Evolutionary conservation across 2,888 invertebrate species (phyloP), one percentile per base, ranked within the genome.

Genomic region (Rotaria macrura): DNA sequence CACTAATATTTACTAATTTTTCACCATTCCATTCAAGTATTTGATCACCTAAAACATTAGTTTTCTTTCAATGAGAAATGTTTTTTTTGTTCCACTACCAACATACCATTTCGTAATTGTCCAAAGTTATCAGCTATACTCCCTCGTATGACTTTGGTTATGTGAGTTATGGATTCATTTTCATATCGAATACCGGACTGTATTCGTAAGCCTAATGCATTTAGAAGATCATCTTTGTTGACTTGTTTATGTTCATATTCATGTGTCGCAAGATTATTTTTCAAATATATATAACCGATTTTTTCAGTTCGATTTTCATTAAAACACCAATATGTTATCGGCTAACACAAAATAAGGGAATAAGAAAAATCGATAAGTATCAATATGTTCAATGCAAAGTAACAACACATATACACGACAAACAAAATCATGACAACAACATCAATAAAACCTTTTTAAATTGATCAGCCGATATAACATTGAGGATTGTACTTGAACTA

Each of bases 1-100:
- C 25, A 79, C 20, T 43, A n/a, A 79, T 17, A 79, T 79, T 79
- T 43, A 43, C 14, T 79, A 79, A 43, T 79, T 79, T 79, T 79
- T 79, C 40, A 17, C 79, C 79, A 25, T 79, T 79, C 79, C 79
- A 79, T 79, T 79, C 79, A 43, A 79, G 79, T 38, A 79, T n/a
- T 43, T 43, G 40, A 79, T 79, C 79, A 43, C 79, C 79, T 65
- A 29, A 29, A 29, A n/a, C 17, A 17, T 49, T 49, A 0, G 12
- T 49, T 49, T 12, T 49, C 47, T 47, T 47, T 12, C 17, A 17
- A 49, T 49, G 17, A 4, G 23, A 0, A 2, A 23, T 23, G 4
- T 5, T 52, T 65, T 14, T 29, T 29, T n/a, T 17, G 4, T 17
- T 52, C 20, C 17, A 23, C 3, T 29, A 23, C 20, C 7, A 79